Base-by-base conservation (phyloP, 2,797 vertebrate species). In the Mionectes olivaceus region DNA sequence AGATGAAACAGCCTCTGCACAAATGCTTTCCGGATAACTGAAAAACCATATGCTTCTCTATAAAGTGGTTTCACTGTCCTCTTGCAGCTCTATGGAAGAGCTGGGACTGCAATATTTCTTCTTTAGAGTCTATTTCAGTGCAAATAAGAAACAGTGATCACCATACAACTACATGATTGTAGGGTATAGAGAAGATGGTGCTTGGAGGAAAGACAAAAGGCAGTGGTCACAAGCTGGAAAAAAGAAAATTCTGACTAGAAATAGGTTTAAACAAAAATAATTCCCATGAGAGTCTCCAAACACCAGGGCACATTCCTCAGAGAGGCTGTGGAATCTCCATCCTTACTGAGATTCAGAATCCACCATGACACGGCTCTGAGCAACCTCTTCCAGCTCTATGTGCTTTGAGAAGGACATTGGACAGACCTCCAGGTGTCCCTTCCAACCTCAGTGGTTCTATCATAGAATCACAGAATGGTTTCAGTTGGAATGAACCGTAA, bases 1-100 rank as follows among this genome's bases (percentile, higher is more conserved):
- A 17, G 41, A 79, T 70, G 17, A 59, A 84, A 27, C 21, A 74
- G 11, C 37, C 21, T 77, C 60, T n/a, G 19, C 19, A 41, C 28
- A 53, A 59, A 68, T 35, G 5, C 24, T 80, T 77, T 32, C 39
- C 22, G 60, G 68, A 55, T 11, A 63, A 52, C 21, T 41, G 6
- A 43, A 61, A 28, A 9, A 2, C 0, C 0, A 15, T 41, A 19
- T 1, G 1, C 21, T 73, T 30, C 19, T 64, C 13, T 56, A 14
- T 35, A 25, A 71, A 37, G 19, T n/a, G 12, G 3, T 30, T 57
- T 15, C 2, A 1, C n/a, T 59, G 13, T 68, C 50, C 41, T 81
- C 25, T 55, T 43, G 28, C 21, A 78, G 47, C 57, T 44, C 32
- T 27, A 1, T 15, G 32, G 47, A 74, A 75, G 23, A 83, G 9